Percentiles rank a stretch among this genome's conserved stretches.
Conservation (phyloP, 2,797 vertebrate genomes). For the Cossypha heuglini region DNA sequence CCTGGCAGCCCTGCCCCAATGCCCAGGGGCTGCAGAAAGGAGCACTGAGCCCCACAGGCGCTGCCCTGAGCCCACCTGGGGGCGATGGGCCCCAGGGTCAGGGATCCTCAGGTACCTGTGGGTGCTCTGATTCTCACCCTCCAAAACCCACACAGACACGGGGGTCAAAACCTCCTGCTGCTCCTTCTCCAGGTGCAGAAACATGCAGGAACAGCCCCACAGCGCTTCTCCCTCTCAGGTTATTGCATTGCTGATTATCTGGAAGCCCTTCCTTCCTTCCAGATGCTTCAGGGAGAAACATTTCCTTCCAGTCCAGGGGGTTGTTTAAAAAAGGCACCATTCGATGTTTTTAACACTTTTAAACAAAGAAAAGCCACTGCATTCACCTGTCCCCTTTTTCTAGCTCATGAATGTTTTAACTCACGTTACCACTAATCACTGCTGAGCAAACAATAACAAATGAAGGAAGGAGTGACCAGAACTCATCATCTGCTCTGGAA, state of each 20-base stretch:
- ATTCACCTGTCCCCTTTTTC: background rate
- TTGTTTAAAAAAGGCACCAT: slow-evolving; percentile 46
- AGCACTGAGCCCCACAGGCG: background rate
- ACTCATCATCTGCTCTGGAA: background rate
- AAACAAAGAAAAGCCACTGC: background rate
- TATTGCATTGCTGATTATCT: background rate
- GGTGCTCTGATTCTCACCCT: background rate
- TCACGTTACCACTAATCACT: background rate
- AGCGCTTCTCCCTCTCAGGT: background rate
- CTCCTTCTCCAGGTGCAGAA: background rate
- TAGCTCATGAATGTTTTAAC: background rate
- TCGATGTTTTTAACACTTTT: background rate
- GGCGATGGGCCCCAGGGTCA: background rate
- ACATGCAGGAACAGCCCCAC: background rate
- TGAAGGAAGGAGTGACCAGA: background rate
- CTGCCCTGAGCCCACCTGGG: accelerated
- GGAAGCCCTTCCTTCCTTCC: background rate
- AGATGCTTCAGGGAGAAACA: background rate
- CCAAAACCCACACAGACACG: accelerated
- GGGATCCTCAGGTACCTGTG: accelerated
- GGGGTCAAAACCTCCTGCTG: background rate
- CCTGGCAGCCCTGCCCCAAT: background rate
- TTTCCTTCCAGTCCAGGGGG: background rate
- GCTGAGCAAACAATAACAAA: background rate
- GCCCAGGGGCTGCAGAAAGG: background rate